These are phyloP conservation scores for Samia ricini DNA, from an alignment of 1,140 invertebrate genomes.

Conservation along the genomic window DNA sequence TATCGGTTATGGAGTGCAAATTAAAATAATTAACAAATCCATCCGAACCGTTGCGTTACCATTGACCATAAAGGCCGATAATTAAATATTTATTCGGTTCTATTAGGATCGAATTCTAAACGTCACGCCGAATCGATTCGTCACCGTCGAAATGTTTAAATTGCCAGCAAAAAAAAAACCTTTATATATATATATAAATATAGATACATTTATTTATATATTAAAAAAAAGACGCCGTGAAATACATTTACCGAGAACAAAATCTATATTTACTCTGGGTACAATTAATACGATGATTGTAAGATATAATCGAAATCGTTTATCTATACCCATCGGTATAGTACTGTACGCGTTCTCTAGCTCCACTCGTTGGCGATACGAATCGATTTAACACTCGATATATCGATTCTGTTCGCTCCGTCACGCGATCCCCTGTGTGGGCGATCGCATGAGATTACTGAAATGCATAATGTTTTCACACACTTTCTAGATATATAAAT, in stretches of 20 bases:
- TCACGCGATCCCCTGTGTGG: constrained; percentile 25
- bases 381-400: constrained; percentile 33
- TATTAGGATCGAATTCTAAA: constrained; percentile 56
- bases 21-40: constrained; percentile 58
- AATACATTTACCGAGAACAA: constrained; percentile 58
- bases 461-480: not conserved
- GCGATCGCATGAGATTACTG: not conserved
- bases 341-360: constrained; percentile 23
- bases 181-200: not conserved
- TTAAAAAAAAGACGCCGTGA: constrained; percentile 53
- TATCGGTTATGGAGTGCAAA: constrained; percentile 38
- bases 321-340: constrained; percentile 27
- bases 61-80: constrained; percentile 63
- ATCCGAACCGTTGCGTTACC: constrained; percentile 59
- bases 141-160: constrained; percentile 60
- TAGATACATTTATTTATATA: too few species aligned
- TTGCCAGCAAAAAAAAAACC: constrained; percentile 45
- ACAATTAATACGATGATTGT: constrained; percentile 60
- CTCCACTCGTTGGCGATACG: constrained; percentile 5
- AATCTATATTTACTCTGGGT: constrained; percentile 53
- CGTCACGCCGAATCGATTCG: constrained; percentile 64
- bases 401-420: constrained; percentile 23
- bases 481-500: not conserved
- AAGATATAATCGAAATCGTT: constrained; percentile 49
- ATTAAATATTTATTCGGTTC: constrained; percentile 73